These are phyloP conservation scores for Mola mola DNA, from an alignment of 2,113 vertebrate genomes.

Conservation along the genomic window DNA sequence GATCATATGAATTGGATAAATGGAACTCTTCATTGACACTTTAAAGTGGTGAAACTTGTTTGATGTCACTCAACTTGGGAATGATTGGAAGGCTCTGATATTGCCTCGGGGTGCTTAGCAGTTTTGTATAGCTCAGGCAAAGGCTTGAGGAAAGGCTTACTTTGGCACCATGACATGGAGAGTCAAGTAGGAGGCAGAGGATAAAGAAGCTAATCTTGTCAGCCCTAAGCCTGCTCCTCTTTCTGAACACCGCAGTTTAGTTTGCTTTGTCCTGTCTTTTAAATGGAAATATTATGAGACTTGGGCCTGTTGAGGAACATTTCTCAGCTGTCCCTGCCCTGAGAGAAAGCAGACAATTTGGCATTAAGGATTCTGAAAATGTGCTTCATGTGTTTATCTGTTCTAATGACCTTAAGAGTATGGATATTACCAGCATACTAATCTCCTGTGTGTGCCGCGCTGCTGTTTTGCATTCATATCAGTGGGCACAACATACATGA, in stretches of 20 bases:
- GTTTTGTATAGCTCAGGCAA: constrained; percentile 52
- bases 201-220: constrained; percentile 78
- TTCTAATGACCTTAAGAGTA: constrained; percentile 81
- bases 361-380: constrained; percentile 74
- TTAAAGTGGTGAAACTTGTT: constrained; percentile 45
- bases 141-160: constrained; percentile 68
- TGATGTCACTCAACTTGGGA: constrained; percentile 35
- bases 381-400: constrained; percentile 76
- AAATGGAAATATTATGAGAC: constrained; percentile 74
- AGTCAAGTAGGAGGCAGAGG: constrained; percentile 72
- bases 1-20: constrained; percentile 26
- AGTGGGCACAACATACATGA: constrained; percentile 40
- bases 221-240: constrained; percentile 70
- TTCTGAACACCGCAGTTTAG: constrained; percentile 66
- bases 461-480: constrained; percentile 66
- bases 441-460: constrained; percentile 64
- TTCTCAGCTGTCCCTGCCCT: constrained; percentile 72
- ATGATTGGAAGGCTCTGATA: constrained; percentile 45
- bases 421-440: constrained; percentile 74
- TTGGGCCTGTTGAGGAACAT: constrained; percentile 69
- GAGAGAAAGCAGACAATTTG: constrained; percentile 71
- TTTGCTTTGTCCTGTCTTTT: constrained; percentile 73
- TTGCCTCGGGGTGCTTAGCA: constrained; percentile 45
- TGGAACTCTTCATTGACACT: constrained; percentile 16
- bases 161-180: constrained; percentile 68